Base-by-base conservation (phyloP, 1,140 invertebrate genomes). In the Conus ventricosus region DNA sequence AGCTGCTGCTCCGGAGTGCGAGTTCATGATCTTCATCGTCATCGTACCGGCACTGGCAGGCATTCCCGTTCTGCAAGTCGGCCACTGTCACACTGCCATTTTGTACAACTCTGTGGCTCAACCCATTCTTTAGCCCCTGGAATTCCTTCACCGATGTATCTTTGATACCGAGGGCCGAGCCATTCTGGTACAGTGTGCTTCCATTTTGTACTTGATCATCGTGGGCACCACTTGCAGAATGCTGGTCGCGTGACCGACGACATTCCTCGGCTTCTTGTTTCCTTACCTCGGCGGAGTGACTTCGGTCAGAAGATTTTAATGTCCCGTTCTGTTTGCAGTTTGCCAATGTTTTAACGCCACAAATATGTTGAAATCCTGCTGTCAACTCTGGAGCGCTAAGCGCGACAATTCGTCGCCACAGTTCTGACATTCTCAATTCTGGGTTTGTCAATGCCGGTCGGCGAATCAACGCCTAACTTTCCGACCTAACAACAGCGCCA, bases 281-380 rank as follows among this genome's bases (percentile, higher is more conserved):
- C 11, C 15, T 80, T 53, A 20, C 27, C 10, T 11, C 39, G 54
- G 84, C 55, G 10, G 84, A 85, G 17, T 27, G 23, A 25, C 51
- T 25, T 23, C 39, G 20, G 27, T 85, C 60, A 25, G 7, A n/a
- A 20, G 60, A 63, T 25, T 23, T 27, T 15, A 17, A 13, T 15
- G 27, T 85, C 20, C 55, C 60, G 25, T 51, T 85, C 25, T 63
- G 84, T 63, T 85, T 25, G 39, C 13, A 85, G 15, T 25, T 53
- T 23, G 53, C 17, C 53, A 85, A 51, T n/a, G 20, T 25, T 23
- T 78, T 55, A 27, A 89, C 85, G 57, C 89, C 89, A 89, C 89
- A 89, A 13, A 88, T 80, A 23, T 76, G 53, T 57, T 89, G 89
- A 85, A 89, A 89, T n/a, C 71, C 83, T 53, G 89, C 89, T 51